Conservation (phyloP, 2,888 invertebrate species). For the Macroteleia sp. region DNA sequence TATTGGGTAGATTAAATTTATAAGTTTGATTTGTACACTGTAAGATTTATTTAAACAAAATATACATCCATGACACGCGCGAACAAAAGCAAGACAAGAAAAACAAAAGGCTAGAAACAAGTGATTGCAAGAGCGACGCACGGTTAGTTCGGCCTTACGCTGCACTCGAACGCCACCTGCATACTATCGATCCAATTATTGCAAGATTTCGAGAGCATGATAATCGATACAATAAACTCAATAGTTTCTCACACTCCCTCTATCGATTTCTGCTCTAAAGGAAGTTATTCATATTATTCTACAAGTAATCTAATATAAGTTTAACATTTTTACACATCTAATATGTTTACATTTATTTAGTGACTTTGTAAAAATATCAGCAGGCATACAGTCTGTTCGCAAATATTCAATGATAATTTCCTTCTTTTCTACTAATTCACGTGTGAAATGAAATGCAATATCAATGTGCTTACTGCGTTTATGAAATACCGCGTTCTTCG, state of each 20-base stretch:
- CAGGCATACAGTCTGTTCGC: conserved; percentile 37
- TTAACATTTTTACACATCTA: conserved; percentile 7
- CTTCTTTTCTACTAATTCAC: conserved; percentile 45
- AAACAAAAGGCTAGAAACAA: too few species aligned
- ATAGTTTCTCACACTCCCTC: background rate
- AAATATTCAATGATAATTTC: conserved; percentile 46
- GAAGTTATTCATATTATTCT: too few species aligned
- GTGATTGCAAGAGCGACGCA: too few species aligned
- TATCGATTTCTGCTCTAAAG: background rate
- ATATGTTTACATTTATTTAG: conserved; percentile 15
- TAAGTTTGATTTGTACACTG: too few species aligned
- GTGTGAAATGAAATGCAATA: conserved; percentile 44
- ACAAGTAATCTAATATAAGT: background rate
- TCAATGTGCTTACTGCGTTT: conserved; percentile 62
- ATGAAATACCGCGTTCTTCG: conserved; percentile 48
- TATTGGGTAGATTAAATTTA: too few species aligned
- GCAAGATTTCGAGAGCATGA: too few species aligned
- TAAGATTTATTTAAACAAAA: too few species aligned
- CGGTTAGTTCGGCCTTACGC: too few species aligned
- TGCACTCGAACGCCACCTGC: too few species aligned
- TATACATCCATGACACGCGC: too few species aligned
- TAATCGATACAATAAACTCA: background rate
- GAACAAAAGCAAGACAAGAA: too few species aligned
- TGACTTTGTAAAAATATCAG: conserved; percentile 38
- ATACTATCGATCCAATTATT: too few species aligned